Percentiles rank a stretch among this genome's conserved stretches.
Conservation (phyloP, 2,888 invertebrate genomes). For the Ditula angustiorana region DNA sequence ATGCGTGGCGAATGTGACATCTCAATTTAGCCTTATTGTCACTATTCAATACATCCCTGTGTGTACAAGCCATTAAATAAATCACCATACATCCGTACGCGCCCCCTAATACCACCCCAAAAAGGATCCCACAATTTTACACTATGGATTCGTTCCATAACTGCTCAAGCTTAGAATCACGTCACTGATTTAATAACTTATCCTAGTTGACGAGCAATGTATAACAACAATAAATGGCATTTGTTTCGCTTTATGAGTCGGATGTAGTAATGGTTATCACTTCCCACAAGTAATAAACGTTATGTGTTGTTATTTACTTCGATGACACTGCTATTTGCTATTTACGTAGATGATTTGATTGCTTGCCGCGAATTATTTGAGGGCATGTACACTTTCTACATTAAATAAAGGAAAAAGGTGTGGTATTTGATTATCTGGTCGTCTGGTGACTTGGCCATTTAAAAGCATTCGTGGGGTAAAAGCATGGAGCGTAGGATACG, state of each 20-base stretch:
- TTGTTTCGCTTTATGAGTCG: slow-evolving; percentile 10
- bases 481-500: no score
- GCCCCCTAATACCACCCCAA: slow-evolving; percentile 33
- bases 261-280: slow-evolving; percentile 26
- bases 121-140: background rate
- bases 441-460: no score
- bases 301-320: slow-evolving; percentile 36
- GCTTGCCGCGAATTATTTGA: slow-evolving; percentile 10
- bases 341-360: slow-evolving; percentile 30
- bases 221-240: background rate
- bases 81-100: slow-evolving; percentile 39
- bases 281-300: slow-evolving; percentile 37
- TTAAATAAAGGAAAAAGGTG: background rate
- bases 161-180: background rate
- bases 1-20: slow-evolving; percentile 44
- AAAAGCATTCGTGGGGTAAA: no score
- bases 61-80: slow-evolving; percentile 41
- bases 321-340: slow-evolving; percentile 30
- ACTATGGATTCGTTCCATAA: slow-evolving; percentile 14
- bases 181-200: background rate
- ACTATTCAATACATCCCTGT: slow-evolving; percentile 40
- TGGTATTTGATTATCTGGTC: no score
- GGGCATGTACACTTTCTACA: background rate
- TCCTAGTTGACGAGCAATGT: slow-evolving; percentile 19
- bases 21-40: slow-evolving; percentile 47